Conservation (phyloP, 2,797 vertebrate genomes). For the Esox lucius region DNA sequence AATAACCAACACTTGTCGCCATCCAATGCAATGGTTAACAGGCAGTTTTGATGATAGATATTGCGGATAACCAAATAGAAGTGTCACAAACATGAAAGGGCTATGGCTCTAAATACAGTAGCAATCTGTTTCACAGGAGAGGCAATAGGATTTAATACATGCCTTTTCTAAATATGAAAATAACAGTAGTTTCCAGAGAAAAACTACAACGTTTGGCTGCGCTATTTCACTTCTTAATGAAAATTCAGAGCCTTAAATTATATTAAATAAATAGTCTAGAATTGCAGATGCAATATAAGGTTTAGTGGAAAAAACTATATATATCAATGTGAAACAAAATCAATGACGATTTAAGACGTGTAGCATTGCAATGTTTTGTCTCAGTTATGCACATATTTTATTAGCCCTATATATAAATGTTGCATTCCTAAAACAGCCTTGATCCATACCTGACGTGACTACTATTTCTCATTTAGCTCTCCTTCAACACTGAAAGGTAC, state of each 20-base stretch:
- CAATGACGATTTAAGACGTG: background rate
- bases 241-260: conserved; percentile 27
- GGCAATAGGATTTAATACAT: conserved; percentile 16
- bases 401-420: background rate
- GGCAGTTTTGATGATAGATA: conserved; percentile 41
- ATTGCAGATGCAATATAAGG: conserved; percentile 27
- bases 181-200: conserved; percentile 6
- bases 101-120: background rate
- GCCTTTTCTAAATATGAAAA: background rate
- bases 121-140: conserved; percentile 1
- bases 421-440: background rate
- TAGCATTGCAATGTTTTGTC: background rate
- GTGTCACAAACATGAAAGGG: conserved; percentile 39
- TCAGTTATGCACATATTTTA: background rate
- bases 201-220: background rate
- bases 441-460: background rate
- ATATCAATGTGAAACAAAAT: conserved; percentile 8
- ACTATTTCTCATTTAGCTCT: background rate
- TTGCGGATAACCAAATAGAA: conserved; percentile 36
- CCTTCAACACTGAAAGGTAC: background rate
- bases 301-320: background rate
- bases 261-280: conserved; percentile 36
- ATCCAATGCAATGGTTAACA: conserved; percentile 36
- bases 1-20: conserved; percentile 52
- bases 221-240: conserved; percentile 28